Evolutionary conservation across 2,113 vertebrate genomes (phyloP).

Genomic region (Trogon melanurus): DNA sequence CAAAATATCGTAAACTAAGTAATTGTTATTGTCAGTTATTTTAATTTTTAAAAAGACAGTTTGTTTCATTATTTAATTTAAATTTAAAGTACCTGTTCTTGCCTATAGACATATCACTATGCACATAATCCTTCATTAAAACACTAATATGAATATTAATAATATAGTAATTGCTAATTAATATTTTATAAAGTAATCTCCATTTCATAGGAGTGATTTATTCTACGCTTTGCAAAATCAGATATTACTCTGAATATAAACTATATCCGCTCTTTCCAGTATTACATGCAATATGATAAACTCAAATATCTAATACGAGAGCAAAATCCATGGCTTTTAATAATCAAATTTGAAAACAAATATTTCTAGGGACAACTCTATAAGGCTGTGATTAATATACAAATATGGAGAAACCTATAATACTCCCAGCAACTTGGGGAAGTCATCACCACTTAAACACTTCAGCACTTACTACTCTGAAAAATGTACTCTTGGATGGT

Average conservation of each 20-base stretch:
- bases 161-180: not conserved
- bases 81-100: not conserved
- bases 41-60: not conserved
- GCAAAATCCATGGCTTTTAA: not conserved
- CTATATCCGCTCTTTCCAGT: not conserved
- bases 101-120: not conserved
- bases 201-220: not conserved
- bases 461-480: not conserved
- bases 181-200: not conserved
- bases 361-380: not conserved
- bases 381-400: not conserved
- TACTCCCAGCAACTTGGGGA: not conserved
- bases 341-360: not conserved
- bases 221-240: not conserved
- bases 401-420: not conserved
- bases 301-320: not conserved
- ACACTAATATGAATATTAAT: not conserved
- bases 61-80: not conserved
- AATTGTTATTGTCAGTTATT: not conserved
- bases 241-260: not conserved
- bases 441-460: not conserved
- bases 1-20: not conserved
- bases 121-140: not conserved
- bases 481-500: not conserved
- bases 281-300: not conserved